A percentile compares a stretch with the other conserved stretches of the same genome.
phyloP scores from a whole-genome alignment of 2,113 vertebrate genomes.

The Catharus minimus region DNA sequence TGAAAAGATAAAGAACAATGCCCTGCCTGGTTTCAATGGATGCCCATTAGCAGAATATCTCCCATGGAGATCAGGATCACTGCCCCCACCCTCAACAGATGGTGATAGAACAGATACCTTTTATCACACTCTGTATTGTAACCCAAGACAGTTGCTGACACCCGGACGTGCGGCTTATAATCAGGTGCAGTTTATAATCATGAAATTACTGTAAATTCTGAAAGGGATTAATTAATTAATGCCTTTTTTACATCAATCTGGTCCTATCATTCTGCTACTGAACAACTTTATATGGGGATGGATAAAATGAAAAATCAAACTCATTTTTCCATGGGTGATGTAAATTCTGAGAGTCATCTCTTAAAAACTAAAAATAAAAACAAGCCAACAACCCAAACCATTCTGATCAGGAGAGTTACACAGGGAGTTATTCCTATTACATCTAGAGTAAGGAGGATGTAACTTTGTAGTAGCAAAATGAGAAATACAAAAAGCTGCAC shows the following conservation, averaged over 20 bases:
- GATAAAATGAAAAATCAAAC: background rate
- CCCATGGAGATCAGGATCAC: too few species aligned
- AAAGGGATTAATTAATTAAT: background rate
- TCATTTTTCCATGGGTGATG: background rate
- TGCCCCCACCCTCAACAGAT: too few species aligned
- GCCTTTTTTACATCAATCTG: background rate
- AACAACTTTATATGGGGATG: background rate
- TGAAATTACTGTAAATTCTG: background rate
- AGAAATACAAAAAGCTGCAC: background rate
- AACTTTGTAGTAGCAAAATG: background rate
- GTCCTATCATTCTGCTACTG: background rate
- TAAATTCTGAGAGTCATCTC: background rate
- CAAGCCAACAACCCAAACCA: accelerated
- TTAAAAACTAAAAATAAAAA: background rate
- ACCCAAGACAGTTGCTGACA: too few species aligned
- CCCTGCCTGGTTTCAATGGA: too few species aligned
- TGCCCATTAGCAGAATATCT: too few species aligned
- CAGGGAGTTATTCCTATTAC: background rate
- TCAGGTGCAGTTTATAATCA: too few species aligned
- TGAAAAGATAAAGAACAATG: too few species aligned
- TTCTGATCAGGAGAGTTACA: background rate
- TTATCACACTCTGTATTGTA: too few species aligned
- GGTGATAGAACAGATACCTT: too few species aligned
- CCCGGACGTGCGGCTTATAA: too few species aligned
- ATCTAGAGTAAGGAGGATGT: background rate